These are phyloP conservation scores for Dendrophyllia cribrosa DNA, from an alignment of 64 coral and sea anemone species.

Conservation along the genomic window DNA sequence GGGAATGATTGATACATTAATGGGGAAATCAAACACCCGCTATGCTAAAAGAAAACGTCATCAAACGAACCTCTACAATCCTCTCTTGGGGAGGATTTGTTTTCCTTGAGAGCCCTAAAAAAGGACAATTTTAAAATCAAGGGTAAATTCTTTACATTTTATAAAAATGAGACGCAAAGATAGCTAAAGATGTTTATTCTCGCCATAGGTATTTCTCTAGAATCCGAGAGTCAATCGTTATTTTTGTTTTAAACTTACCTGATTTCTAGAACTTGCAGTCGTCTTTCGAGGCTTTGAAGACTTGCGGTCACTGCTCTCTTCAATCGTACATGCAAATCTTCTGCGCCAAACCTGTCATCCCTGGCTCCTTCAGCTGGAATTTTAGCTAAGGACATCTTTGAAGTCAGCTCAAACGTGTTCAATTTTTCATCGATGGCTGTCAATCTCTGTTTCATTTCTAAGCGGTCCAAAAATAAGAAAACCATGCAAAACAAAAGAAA, in stretches of 20 bases:
- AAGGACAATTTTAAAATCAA: neutral
- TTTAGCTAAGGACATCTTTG: neutral
- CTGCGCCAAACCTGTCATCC: neutral
- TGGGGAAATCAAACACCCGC: no score
- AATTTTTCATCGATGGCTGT: neutral
- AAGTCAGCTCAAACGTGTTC: neutral
- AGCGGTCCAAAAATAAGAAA: neutral
- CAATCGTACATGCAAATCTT: neutral
- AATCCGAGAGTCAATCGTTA: no score
- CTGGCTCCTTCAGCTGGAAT: neutral
- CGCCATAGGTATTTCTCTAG: neutral
- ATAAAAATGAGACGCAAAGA: no score
- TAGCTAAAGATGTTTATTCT: no score
- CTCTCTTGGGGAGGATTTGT: neutral
- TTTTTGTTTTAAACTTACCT: neutral
- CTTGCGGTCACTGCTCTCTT: neutral
- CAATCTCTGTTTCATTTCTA: neutral
- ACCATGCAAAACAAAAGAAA: neutral
- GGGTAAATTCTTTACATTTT: no score
- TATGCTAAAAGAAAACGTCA: neutral
- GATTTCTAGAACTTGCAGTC: constrained; percentile 18
- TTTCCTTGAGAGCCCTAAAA: constrained; percentile 9
- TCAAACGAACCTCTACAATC: neutral
- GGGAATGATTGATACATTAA: no score
- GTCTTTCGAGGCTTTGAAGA: constrained; percentile 3